Percentiles rank a stretch among this genome's conserved stretches.
Conservation (phyloP, 2,113 vertebrate species). For the Limnothrissa miodon region DNA sequence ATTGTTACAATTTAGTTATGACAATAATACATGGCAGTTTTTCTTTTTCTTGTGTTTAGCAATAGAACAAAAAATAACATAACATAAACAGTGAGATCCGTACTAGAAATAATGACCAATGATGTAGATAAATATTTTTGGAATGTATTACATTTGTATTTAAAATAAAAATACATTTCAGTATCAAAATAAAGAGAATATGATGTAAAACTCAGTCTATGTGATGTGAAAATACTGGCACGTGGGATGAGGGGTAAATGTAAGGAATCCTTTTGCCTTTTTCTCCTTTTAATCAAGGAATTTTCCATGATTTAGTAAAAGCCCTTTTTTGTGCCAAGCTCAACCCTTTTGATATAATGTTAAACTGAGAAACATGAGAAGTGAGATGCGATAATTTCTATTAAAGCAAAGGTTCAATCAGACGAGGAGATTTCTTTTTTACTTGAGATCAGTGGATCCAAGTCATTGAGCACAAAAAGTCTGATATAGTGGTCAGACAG, state of each 20-base stretch:
- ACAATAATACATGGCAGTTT: conserved; percentile 73
- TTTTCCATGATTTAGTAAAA: neutral
- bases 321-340: conserved; percentile 7
- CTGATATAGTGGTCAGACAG: neutral
- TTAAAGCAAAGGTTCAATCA: neutral
- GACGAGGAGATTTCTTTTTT: neutral
- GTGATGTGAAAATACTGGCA: conserved; percentile 44
- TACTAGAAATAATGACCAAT: conserved; percentile 58
- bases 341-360: conserved; percentile 12
- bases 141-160: conserved; percentile 65
- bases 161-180: conserved; percentile 47
- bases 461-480: neutral
- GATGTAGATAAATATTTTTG: conserved; percentile 69
- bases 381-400: neutral
- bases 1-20: conserved; percentile 84
- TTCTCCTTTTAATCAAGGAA: neutral
- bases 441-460: neutral
- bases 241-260: conserved; percentile 10
- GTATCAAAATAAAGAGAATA: conserved; percentile 40
- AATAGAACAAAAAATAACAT: conserved; percentile 64
- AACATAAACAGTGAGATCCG: conserved; percentile 45
- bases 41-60: conserved; percentile 64
- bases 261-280: neutral
- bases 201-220: conserved; percentile 15
- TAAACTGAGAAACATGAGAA: neutral